Evolutionary conservation across 2,113 vertebrate species (phyloP), one percentile per base, ranked within the genome.

Genomic region (Coryphaenoides rupestris): DNA sequence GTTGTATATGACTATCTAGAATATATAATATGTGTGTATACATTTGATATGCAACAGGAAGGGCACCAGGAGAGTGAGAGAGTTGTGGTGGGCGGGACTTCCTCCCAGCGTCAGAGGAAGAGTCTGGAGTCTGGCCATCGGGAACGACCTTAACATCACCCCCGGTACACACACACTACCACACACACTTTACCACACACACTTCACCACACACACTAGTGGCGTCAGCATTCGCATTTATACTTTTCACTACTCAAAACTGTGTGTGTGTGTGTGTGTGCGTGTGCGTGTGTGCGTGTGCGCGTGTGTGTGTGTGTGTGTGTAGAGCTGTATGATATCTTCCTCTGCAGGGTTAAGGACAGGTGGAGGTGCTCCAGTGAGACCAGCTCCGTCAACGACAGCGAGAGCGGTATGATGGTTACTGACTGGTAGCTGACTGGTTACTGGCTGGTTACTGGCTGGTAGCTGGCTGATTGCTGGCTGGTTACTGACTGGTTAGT

Each of bases 101-200:
- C 97, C 97, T 22, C 97, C 97, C 54, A 96, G 96, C 56, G 93
- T 99, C 70, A 92, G 97, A 78, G 96, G 96, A 66, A 90, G 93
- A 84, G 97, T 99, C 62, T 99, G 97, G 97, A 98, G 95, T 82
- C 93, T 99, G 65, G 96, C 97, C 80, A 92, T 99, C 72, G 94
- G 96, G 82, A 99, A 99, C 19, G 97, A 99, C 84, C 92, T 99
- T 81, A 99, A 99, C 92, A 99, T 99, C 85, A 99, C 97, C 55
- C 91, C 94, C 81, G 97, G 97, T 98, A 91, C 19, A 19, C 13
- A 53, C 28, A 4, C 3, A 47, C 0, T 22, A 19, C 49, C 22
- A 19, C 23, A 24, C 50, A 28, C 21, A 1, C 46, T 24, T 21
- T 23, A 6, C 22, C 45, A 23, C 40, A 61, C 21, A 24, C 55